phyloP scores from a whole-genome alignment of 2,888 invertebrate genomes.

The Graphium colonna region DNA sequence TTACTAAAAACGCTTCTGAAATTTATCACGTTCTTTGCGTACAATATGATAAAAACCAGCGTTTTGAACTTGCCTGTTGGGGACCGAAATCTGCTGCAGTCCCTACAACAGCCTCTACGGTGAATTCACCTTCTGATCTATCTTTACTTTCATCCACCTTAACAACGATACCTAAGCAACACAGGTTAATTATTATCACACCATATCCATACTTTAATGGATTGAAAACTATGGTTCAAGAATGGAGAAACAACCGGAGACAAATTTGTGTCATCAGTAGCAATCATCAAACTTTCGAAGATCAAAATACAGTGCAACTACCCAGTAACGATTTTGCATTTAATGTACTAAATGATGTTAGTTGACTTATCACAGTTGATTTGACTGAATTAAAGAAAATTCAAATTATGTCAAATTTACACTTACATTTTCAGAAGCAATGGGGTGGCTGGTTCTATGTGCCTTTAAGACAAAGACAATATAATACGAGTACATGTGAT shows the following conservation, averaged over 20 bases:
- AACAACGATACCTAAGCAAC: conserved; percentile 31
- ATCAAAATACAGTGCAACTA: conserved; percentile 36
- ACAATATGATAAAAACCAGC: conserved; percentile 26
- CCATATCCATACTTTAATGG: conserved; percentile 37
- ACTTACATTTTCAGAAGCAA: conserved; percentile 33
- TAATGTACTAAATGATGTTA: conserved; percentile 39
- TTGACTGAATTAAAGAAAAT: too few species aligned
- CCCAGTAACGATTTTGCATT: conserved; percentile 42
- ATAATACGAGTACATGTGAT: conserved; percentile 9
- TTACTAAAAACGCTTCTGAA: not conserved
- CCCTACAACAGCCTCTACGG: conserved; percentile 35
- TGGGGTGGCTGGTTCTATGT: conserved; percentile 43
- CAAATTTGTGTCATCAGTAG: conserved; percentile 42
- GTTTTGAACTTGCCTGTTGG: conserved; percentile 38
- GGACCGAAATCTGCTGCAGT: conserved; percentile 28
- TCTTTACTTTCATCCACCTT: conserved; percentile 31
- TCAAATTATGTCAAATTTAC: too few species aligned
- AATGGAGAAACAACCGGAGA: conserved; percentile 39
- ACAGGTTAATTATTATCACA: conserved; percentile 38
- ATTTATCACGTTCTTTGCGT: conserved; percentile 34
- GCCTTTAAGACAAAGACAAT: conserved; percentile 27
- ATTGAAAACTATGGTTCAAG: conserved; percentile 36
- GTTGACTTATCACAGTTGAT: conserved; percentile 24
- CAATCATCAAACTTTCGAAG: conserved; percentile 36
- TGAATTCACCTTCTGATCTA: conserved; percentile 36